Percentiles rank a stretch among this genome's conserved stretches.
Evolutionary conservation across 2,113 vertebrate species (phyloP).

Genomic region (Oreochromis spilurus): DNA sequence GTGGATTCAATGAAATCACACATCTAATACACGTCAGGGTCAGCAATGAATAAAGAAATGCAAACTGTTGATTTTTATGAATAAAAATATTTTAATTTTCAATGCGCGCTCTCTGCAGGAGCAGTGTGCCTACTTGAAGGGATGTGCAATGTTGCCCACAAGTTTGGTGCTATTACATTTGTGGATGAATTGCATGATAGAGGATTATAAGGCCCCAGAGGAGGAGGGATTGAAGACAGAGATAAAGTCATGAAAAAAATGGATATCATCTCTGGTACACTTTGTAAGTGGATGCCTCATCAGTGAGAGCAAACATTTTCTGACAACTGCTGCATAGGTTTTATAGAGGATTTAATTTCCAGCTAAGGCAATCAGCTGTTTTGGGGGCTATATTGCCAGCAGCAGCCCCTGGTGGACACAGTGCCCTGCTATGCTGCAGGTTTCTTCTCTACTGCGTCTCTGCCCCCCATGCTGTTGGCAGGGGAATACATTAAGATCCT

Average conservation of each 20-base stretch:
- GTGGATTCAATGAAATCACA: neutral
- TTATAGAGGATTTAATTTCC: neutral
- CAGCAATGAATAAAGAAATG: neutral
- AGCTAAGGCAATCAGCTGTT: slow-evolving; percentile 92
- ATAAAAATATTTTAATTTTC: neutral
- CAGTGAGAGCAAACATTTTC: neutral
- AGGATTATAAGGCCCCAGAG: slow-evolving; percentile 83
- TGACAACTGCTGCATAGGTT: neutral
- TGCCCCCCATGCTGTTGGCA: slow-evolving; percentile 90
- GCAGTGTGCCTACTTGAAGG: slow-evolving; percentile 89
- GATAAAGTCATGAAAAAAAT: slow-evolving; percentile 93
- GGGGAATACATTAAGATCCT: slow-evolving; percentile 80
- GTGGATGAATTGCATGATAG: slow-evolving; percentile 94
- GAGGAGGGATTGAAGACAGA: slow-evolving; percentile 88
- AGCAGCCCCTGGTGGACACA: slow-evolving; percentile 82
- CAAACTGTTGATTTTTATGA: neutral
- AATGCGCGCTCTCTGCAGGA: slow-evolving; percentile 63
- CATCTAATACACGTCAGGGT: neutral
- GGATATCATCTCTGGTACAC: slow-evolving; percentile 92
- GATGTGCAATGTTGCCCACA: slow-evolving; percentile 86
- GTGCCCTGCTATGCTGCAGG: slow-evolving; percentile 87
- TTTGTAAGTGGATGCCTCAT: slow-evolving; percentile 74
- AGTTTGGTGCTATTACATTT: slow-evolving; percentile 89
- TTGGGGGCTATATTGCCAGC: slow-evolving; percentile 89
- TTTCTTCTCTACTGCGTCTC: slow-evolving; percentile 93